Percentiles rank a stretch among this genome's conserved stretches.
phyloP scores from a whole-genome alignment of 2,113 vertebrate genomes.

The Fregata magnificens region DNA sequence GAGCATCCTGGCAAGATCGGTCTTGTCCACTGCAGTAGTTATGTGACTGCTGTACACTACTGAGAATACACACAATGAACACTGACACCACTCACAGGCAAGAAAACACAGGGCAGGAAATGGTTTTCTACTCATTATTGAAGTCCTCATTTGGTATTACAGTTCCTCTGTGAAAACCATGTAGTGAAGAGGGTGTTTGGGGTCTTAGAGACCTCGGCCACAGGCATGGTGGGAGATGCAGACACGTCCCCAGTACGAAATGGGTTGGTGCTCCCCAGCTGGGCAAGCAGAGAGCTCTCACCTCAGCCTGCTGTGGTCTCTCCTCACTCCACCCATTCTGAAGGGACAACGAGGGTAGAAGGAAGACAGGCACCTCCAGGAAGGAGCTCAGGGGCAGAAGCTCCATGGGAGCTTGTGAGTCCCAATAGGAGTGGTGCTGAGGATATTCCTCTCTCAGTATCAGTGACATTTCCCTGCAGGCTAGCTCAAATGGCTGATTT shows the following conservation, averaged over 20 bases:
- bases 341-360: not conserved
- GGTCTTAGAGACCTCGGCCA: not conserved
- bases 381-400: not conserved
- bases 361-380: not conserved
- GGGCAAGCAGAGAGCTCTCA: fast-evolving
- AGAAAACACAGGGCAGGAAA: fast-evolving
- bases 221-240: not conserved
- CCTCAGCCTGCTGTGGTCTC: not conserved
- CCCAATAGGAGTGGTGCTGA: not conserved
- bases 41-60: not conserved
- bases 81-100: not conserved
- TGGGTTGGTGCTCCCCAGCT: not conserved
- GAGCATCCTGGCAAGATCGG: not conserved
- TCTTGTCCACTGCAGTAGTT: not conserved
- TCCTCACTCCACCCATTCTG: not conserved
- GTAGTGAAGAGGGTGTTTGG: fast-evolving
- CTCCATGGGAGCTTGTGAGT: fast-evolving
- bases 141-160: not conserved
- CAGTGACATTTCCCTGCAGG: not conserved
- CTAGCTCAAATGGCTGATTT: not conserved
- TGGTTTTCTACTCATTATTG: not conserved
- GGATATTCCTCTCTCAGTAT: not conserved
- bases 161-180: not conserved
- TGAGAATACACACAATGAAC: not conserved
- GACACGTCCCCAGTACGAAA: fast-evolving